A percentile compares a stretch with the other conserved stretches of the same genome.
Conservation (phyloP, 2,888 invertebrate species). For the Papilio elwesi region DNA sequence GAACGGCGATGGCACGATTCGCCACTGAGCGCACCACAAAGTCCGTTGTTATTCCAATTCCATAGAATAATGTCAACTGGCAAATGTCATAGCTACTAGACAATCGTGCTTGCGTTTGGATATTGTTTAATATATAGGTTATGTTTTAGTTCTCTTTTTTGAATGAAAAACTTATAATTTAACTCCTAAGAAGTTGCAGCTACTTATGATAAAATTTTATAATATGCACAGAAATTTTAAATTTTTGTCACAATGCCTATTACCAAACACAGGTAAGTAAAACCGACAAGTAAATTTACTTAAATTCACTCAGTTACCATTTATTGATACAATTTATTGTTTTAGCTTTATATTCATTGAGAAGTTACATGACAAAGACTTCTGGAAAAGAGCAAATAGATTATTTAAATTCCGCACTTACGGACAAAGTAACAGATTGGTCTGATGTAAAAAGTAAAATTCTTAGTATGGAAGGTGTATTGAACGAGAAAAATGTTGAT, state of each 20-base stretch:
- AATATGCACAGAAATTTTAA: constrained; percentile 23
- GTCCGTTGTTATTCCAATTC: too few species aligned
- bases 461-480: constrained; percentile 62
- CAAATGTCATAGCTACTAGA: too few species aligned
- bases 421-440: constrained; percentile 67
- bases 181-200: too few species aligned
- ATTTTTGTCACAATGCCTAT: constrained; percentile 10
- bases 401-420: constrained; percentile 58
- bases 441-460: constrained; percentile 67
- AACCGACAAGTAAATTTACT: not conserved
- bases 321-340: not conserved
- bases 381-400: constrained; percentile 58
- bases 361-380: constrained; percentile 7
- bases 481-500: constrained; percentile 84
- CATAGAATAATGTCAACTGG: too few species aligned
- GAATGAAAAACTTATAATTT: not conserved
- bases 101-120: too few species aligned
- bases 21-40: too few species aligned
- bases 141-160: not conserved
- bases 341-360: constrained; percentile 17
- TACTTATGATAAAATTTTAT: too few species aligned
- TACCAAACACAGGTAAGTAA: constrained; percentile 27
- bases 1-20: too few species aligned
- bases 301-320: not conserved
- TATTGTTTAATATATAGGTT: not conserved